Evolutionary conservation across 1,140 invertebrate genomes (phyloP), one percentile per base, ranked within the genome.

Genomic region (Venustaconcha ellipsiformis): DNA sequence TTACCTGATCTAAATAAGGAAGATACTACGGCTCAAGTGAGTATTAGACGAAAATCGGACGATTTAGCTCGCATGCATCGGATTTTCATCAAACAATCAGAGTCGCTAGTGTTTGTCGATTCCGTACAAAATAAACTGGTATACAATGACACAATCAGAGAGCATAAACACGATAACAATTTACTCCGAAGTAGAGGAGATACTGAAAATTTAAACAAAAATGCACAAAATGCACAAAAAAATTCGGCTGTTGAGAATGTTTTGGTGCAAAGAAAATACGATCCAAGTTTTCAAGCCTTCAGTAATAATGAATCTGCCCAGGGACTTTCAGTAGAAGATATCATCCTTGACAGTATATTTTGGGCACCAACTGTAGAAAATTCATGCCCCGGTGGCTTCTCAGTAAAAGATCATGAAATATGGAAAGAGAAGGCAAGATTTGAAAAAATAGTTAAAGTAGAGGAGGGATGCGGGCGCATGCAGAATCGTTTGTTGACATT

Each of bases 381-480:
- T 17, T 89, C 91, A 0, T 91, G 95, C 79, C 95, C 94, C 0
- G 90, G 90, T 74, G 94, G 95, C 11, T 96, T 94, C 82, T 91
- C 90, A 2, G 88, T 92, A 1, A 84, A 90, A 14, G 92, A 93
- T 18, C 92, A 93, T 20, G 88, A 91, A 23, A 83, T 91, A 13
- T 96, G 95, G 95, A 91, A 92, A 65, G 89, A 90, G n/a, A 94
- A 94, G 76, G 91, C 94, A 0, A 87, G 91, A 58, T 88, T 88
- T n/a, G 92, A 92, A 5, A 91, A 92, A 59, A 93, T 95, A 2
- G 91, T 94, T 2, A 93, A 94, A 75, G 91, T 96, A 81, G 93
- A 95, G 83, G 91, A 92, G 20, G 95, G 95, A 0, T 96, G 95
- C 86, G 95, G 95, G 0, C 91, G 95, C 62, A 96, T 96, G 95